These are phyloP conservation scores for Garra rufa DNA, from an alignment of 2,113 vertebrate genomes.

Conservation along the genomic window DNA sequence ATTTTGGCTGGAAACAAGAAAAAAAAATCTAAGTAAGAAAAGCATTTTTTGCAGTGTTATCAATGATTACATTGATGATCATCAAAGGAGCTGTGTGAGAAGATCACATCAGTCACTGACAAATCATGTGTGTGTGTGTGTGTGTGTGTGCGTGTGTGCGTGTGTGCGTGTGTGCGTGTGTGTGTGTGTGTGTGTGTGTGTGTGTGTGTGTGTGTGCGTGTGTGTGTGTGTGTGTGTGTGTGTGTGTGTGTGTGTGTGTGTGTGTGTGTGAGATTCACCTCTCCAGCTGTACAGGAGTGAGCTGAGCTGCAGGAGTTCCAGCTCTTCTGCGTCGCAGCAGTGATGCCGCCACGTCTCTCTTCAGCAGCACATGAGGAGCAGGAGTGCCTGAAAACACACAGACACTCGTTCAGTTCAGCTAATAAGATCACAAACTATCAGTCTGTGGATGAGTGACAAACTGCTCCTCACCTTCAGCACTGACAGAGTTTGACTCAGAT, in stretches of 20 bases:
- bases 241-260: neutral
- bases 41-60: no score
- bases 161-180: neutral
- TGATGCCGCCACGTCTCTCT: conserved; percentile 72
- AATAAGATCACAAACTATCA: neutral
- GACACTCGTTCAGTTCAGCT: neutral
- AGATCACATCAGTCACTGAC: no score
- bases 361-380: conserved; percentile 68
- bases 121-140: neutral
- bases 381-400: conserved; percentile 1
- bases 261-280: conserved; percentile 60
- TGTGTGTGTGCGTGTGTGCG: neutral
- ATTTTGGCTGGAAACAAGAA: no score
- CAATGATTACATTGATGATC: neutral
- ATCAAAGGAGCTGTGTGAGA: neutral
- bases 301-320: conserved; percentile 45
- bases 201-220: neutral
- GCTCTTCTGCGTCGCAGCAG: conserved; percentile 70
- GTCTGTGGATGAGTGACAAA: neutral
- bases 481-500: conserved; percentile 68
- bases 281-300: conserved; percentile 71
- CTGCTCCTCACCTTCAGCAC: conserved; percentile 65
- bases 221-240: neutral
- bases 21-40: no score
- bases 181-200: neutral